Conservation (phyloP, 37 sponge, comb jelly and placozoan species). For the Axinella damicornis region DNA sequence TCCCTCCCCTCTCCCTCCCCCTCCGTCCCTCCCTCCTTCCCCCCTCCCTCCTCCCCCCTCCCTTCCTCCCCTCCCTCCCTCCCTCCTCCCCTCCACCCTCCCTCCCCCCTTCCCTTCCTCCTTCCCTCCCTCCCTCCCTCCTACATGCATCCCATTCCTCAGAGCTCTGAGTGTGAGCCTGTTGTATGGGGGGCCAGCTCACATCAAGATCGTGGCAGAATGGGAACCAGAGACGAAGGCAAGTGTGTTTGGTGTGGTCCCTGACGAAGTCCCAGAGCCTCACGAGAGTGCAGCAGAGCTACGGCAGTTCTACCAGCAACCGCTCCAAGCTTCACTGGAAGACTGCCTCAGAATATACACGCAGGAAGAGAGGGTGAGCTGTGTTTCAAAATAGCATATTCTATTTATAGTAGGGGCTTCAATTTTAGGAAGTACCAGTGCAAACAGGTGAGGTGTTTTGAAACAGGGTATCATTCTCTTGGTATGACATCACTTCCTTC, state of each 20-base stretch:
- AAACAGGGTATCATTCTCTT: neutral
- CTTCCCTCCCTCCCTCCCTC: neutral
- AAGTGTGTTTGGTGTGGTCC: slow-evolving; percentile 63
- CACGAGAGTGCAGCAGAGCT: slow-evolving; percentile 70
- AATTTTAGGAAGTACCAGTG: no score
- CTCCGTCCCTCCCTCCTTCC: neutral
- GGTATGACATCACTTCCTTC: no score
- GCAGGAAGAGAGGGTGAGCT: slow-evolving; percentile 77
- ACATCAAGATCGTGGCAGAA: slow-evolving; percentile 86
- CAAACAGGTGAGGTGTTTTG: no score
- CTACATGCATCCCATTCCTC: neutral
- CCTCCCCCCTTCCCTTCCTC: no score
- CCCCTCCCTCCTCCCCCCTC: neutral
- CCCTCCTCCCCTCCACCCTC: no score
- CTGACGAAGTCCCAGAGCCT: slow-evolving; percentile 28
- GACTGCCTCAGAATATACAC: slow-evolving; percentile 89
- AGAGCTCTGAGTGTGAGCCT: slow-evolving; percentile 61
- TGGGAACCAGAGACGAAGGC: slow-evolving; percentile 81
- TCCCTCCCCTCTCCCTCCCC: no score
- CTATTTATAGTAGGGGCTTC: no score
- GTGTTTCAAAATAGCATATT: neutral
- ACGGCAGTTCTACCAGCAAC: slow-evolving; percentile 34
- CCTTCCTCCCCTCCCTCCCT: neutral
- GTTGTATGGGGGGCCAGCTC: slow-evolving; percentile 64
- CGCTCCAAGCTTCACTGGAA: slow-evolving; percentile 56